Conservation (phyloP, 2,113 vertebrate genomes). For the Salvelinus fontinalis region DNA sequence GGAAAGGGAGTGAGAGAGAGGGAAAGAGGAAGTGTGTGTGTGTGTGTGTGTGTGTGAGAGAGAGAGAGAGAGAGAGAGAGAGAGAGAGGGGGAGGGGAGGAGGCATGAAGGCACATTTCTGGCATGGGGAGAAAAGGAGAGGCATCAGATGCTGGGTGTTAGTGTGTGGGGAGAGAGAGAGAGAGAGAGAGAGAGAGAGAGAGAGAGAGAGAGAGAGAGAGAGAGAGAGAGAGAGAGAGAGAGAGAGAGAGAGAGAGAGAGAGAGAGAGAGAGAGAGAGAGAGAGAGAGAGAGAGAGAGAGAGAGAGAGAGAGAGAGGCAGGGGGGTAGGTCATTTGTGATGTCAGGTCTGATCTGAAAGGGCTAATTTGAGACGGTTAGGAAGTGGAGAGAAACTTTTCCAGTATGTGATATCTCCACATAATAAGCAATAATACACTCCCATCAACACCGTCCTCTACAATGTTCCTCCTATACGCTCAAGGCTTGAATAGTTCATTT, state of each 20-base stretch:
- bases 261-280: constrained; percentile 63
- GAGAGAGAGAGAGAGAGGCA: constrained; percentile 43
- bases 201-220: constrained; percentile 11
- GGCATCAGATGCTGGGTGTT: constrained; percentile 91
- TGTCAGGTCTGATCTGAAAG: too few relatives aligned
- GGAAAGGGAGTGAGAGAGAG: constrained; percentile 19
- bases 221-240: neutral
- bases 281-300: neutral
- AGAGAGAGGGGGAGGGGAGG: constrained; percentile 41
- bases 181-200: constrained; percentile 32
- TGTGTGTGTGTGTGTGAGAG: constrained; percentile 54
- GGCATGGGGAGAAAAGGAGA: constrained; percentile 79
- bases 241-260: constrained; percentile 57
- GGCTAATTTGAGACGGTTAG: too few relatives aligned
- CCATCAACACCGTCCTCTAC: constrained; percentile 60
- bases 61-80: constrained; percentile 55
- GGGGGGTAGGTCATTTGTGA: too few relatives aligned
- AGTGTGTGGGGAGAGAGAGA: constrained; percentile 75
- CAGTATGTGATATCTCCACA: constrained; percentile 80
- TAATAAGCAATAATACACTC: constrained; percentile 79
- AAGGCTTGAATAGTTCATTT: constrained; percentile 41
- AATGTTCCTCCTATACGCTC: constrained; percentile 12
- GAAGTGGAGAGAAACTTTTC: constrained; percentile 65
- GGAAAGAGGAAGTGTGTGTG: constrained; percentile 22
- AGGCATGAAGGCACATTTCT: constrained; percentile 85